Percentiles rank a stretch among this genome's conserved stretches.
These are phyloP conservation scores for Agrotis clavis DNA, from an alignment of 2,888 invertebrate species.

Conservation along the genomic window DNA sequence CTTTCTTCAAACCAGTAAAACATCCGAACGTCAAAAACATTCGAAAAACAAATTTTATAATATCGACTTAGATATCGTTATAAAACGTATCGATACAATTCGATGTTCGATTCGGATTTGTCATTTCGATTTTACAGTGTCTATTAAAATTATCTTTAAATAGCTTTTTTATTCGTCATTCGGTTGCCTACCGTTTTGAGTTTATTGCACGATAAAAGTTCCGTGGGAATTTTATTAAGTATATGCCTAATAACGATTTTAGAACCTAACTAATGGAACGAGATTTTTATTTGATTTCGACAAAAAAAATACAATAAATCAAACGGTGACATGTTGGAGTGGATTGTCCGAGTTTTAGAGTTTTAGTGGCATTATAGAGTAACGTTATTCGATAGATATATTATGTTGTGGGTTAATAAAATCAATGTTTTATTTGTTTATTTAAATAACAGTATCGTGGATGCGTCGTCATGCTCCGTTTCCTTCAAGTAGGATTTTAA, in stretches of 20 bases:
- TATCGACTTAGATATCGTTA: conserved; percentile 73
- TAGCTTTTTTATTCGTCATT: conserved; percentile 78
- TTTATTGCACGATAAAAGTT: conserved; percentile 76
- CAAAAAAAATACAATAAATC: conserved; percentile 61
- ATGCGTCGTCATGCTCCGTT: conserved; percentile 54
- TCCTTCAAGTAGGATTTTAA: conserved; percentile 50
- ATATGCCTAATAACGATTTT: conserved; percentile 71
- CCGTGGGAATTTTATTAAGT: conserved; percentile 71
- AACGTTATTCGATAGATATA: conserved; percentile 55
- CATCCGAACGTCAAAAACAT: conserved; percentile 60
- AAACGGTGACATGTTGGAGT: conserved; percentile 54
- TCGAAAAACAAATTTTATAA: conserved; percentile 65
- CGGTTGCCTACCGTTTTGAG: conserved; percentile 82
- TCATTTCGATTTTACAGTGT: conserved; percentile 79
- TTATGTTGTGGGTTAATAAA: conserved; percentile 59
- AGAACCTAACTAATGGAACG: conserved; percentile 73
- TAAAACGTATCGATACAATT: conserved; percentile 71
- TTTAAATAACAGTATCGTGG: conserved; percentile 53
- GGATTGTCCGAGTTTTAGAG: conserved; percentile 39
- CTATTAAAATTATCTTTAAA: conserved; percentile 84
- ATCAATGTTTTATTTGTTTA: conserved; percentile 60
- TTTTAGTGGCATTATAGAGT: conserved; percentile 50
- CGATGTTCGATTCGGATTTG: conserved; percentile 68
- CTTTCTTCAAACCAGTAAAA: conserved; percentile 56
- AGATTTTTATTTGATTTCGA: conserved; percentile 59